Evolutionary conservation across 2,888 invertebrate species (phyloP).

Genomic region (Drymonia ruficornis): DNA sequence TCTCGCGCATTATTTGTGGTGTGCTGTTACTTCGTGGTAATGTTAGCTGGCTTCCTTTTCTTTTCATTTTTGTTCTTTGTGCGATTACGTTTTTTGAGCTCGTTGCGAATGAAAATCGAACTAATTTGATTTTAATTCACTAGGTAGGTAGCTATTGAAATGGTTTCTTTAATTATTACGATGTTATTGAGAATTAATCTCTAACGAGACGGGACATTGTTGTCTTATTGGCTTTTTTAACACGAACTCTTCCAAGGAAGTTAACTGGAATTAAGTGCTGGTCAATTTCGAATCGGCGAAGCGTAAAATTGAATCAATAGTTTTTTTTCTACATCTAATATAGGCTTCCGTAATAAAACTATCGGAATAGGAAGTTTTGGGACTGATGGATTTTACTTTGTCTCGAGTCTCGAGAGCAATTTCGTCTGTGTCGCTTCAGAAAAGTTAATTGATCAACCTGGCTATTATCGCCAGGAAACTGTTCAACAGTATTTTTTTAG

Average conservation of each 20-base stretch:
- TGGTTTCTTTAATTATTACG: background rate
- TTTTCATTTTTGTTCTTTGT: background rate
- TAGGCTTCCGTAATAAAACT: slow-evolving; percentile 43
- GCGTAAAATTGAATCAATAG: slow-evolving; percentile 52
- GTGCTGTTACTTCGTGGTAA: background rate
- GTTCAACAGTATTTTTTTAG: slow-evolving; percentile 1
- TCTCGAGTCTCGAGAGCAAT: background rate
- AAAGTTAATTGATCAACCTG: slow-evolving; percentile 6
- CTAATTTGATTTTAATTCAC: slow-evolving; percentile 5
- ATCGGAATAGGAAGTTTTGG: slow-evolving; percentile 43
- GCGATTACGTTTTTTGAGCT: background rate
- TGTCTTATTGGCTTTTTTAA: slow-evolving; percentile 6
- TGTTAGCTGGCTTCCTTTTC: background rate
- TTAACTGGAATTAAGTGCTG: slow-evolving; percentile 20
- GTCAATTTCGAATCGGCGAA: slow-evolving; percentile 41
- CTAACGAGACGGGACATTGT: slow-evolving; percentile 4
- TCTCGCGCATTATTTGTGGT: background rate
- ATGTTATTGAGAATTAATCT: slow-evolving; percentile 3
- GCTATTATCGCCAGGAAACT: background rate
- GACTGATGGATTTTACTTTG: slow-evolving; percentile 2
- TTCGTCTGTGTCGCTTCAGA: slow-evolving; percentile 8
- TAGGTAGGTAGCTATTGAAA: slow-evolving; percentile 5
- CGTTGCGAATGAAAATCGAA: background rate
- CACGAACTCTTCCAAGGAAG: slow-evolving; percentile 35
- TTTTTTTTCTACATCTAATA: slow-evolving; percentile 35